Evolutionary conservation across 2,113 vertebrate species (phyloP).

Genomic region (Quiscalus mexicanus): DNA sequence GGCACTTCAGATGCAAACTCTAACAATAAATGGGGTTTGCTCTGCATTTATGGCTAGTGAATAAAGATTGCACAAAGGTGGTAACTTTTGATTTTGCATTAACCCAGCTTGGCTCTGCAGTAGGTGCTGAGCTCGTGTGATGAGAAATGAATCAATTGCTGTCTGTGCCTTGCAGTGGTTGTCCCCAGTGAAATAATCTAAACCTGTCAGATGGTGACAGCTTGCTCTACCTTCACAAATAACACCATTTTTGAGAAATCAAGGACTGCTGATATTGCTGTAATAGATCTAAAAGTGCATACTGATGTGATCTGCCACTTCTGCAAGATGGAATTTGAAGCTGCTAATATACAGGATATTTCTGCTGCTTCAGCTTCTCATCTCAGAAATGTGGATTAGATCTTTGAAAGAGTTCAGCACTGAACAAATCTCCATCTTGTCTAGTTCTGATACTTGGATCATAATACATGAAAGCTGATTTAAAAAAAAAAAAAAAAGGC

Average conservation of each 20-base stretch:
- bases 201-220: constrained; percentile 21
- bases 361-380: constrained; percentile 1
- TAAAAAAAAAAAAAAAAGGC: background rate
- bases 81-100: constrained; percentile 33
- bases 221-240: constrained; percentile 35
- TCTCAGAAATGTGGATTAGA: background rate
- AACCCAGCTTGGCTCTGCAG: background rate
- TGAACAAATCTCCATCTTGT: background rate
- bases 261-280: constrained; percentile 6
- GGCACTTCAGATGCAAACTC: constrained; percentile 4
- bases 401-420: background rate
- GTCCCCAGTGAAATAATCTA: constrained; percentile 13
- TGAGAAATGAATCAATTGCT: background rate
- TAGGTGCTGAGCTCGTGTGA: background rate
- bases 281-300: constrained; percentile 47
- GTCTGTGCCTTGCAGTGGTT: background rate
- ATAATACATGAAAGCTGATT: background rate
- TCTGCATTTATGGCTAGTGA: background rate
- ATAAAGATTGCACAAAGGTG: background rate
- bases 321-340: constrained; percentile 1
- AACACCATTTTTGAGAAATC: constrained; percentile 41
- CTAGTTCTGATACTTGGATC: background rate
- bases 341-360: background rate
- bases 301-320: constrained; percentile 40
- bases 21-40: background rate